Percentiles rank a stretch among this genome's conserved stretches.
phyloP scores from a whole-genome alignment of 2,888 invertebrate genomes.

The Sarcophaga carnaria region DNA sequence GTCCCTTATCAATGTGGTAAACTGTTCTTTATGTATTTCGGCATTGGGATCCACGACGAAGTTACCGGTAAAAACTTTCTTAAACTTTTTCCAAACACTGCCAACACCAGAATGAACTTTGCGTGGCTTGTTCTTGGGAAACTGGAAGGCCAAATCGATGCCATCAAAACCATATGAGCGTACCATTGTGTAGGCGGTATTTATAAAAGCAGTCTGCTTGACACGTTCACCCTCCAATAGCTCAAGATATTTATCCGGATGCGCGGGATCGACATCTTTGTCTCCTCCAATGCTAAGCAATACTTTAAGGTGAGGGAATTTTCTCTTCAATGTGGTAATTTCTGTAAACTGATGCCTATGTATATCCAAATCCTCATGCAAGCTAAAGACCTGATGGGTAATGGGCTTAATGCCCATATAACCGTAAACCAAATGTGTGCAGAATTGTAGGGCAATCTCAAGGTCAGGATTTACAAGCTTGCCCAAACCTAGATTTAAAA shows the following conservation, averaged over 20 bases:
- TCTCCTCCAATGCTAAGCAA: slow-evolving; percentile 90
- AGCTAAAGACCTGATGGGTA: slow-evolving; percentile 86
- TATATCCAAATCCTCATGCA: slow-evolving; percentile 88
- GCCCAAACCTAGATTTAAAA: slow-evolving; percentile 85
- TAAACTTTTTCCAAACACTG: slow-evolving; percentile 88
- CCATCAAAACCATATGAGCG: slow-evolving; percentile 93
- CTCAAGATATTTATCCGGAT: slow-evolving; percentile 87
- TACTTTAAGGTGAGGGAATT: slow-evolving; percentile 87
- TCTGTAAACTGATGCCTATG: slow-evolving; percentile 88
- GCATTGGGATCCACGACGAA: slow-evolving; percentile 89
- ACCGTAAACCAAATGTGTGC: slow-evolving; percentile 91
- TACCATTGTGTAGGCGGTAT: slow-evolving; percentile 87
- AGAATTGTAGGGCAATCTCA: slow-evolving; percentile 88
- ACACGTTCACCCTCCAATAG: slow-evolving; percentile 88
- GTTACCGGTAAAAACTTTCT: slow-evolving; percentile 88
- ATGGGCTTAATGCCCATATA: slow-evolving; percentile 88
- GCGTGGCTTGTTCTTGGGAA: slow-evolving; percentile 89
- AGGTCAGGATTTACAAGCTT: slow-evolving; percentile 89
- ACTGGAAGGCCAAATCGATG: slow-evolving; percentile 93
- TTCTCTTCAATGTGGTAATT: slow-evolving; percentile 87
- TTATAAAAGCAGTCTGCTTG: slow-evolving; percentile 88
- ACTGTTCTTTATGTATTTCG: slow-evolving; percentile 90
- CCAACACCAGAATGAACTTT: slow-evolving; percentile 86
- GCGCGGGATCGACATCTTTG: slow-evolving; percentile 85
- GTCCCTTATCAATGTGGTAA: slow-evolving; percentile 89